phyloP scores from a whole-genome alignment of 2,888 invertebrate genomes.

The Augiades crinisus region DNA sequence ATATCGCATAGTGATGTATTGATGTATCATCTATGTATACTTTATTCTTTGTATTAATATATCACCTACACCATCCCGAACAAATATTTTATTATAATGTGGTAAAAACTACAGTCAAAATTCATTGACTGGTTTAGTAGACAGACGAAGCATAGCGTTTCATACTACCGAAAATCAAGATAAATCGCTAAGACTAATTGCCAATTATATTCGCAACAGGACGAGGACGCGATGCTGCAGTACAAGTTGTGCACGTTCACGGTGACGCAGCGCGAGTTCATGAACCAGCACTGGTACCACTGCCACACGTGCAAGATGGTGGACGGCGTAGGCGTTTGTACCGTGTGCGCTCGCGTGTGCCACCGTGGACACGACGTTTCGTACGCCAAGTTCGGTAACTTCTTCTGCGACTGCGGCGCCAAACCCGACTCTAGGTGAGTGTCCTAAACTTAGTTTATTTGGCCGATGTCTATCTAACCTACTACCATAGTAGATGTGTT shows the following conservation, averaged over 20 bases:
- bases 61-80: too few species aligned
- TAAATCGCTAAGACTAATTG: too few species aligned
- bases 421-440: constrained; percentile 88
- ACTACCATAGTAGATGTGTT: too few species aligned
- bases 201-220: constrained; percentile 60
- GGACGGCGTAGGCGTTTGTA: constrained; percentile 98
- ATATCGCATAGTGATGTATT: too few species aligned
- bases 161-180: too few species aligned
- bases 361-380: constrained; percentile 97
- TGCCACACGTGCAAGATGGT: constrained; percentile 99
- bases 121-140: too few species aligned
- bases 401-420: constrained; percentile 99
- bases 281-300: constrained; percentile 99
- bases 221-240: constrained; percentile 92
- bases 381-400: constrained; percentile 98
- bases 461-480: not conserved
- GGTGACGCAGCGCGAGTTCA: constrained; percentile 97
- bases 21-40: too few species aligned
- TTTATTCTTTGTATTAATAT: too few species aligned
- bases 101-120: too few species aligned
- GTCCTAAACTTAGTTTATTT: too few species aligned
- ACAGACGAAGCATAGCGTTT: too few species aligned
- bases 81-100: too few species aligned
- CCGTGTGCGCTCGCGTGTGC: constrained; percentile 98
- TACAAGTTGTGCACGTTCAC: constrained; percentile 98